Evolutionary conservation across 2,888 invertebrate genomes (phyloP).

Genomic region (Agrotis exclamationis): DNA sequence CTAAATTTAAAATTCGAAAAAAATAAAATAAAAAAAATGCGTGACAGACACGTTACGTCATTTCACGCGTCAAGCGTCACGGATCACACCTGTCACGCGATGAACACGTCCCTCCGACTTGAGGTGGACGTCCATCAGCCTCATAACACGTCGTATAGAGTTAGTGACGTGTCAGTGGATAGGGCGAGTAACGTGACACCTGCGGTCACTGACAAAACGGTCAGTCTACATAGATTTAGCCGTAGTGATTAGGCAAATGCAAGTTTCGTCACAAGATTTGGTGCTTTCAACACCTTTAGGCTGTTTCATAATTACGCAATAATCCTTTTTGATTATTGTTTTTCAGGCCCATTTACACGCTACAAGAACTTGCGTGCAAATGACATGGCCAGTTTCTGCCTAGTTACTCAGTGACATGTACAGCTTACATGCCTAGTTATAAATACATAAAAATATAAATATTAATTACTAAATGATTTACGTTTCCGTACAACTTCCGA

Average conservation of each 20-base stretch:
- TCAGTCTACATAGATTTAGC: conserved; percentile 77
- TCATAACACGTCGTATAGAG: conserved; percentile 81
- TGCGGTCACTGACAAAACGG: conserved; percentile 86
- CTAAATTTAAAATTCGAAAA: conserved; percentile 22
- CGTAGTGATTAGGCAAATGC: conserved; percentile 25
- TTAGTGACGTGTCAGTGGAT: conserved; percentile 84
- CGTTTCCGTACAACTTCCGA: no score
- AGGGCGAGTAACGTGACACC: conserved; percentile 75
- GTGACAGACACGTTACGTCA: conserved; percentile 73
- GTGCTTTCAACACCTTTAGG: background rate
- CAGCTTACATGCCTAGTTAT: no score
- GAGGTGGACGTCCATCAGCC: conserved; percentile 84
- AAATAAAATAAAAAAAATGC: conserved; percentile 49
- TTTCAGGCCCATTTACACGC: no score
- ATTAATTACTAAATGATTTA: no score
- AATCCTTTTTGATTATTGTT: no score
- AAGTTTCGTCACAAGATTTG: conserved; percentile 2
- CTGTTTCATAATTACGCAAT: background rate
- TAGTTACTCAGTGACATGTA: no score
- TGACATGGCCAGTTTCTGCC: no score
- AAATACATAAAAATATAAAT: no score
- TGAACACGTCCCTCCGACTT: conserved; percentile 78
- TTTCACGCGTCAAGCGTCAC: conserved; percentile 73
- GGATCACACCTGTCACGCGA: conserved; percentile 78
- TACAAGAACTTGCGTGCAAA: no score